Evolutionary conservation across 2,797 vertebrate genomes (phyloP), one percentile per base, ranked within the genome.

Genomic region (Gadopsis marmoratus): DNA sequence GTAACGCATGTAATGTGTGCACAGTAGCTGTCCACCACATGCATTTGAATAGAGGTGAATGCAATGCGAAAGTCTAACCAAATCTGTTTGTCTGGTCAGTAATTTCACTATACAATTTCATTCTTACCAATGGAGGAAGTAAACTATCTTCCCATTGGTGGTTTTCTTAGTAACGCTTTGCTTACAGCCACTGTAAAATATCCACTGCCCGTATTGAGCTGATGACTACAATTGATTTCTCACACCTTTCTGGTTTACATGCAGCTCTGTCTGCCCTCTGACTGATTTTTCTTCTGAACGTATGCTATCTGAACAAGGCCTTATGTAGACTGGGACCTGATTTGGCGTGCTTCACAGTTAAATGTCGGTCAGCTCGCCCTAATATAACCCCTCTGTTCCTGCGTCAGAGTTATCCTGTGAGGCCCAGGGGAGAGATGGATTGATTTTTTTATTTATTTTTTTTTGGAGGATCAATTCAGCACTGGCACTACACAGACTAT

Each of bases 391-490:
- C 64, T 82, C 74, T 82, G 81, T 86, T 84, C 83, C 76, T 89
- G 85, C 79, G 71, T 90, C 86, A 91, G 87, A 91, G 83, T 87
- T 83, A 91, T 81, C 79, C 87, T 91, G 75, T 29, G 72, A 79
- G 69, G 81, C 92, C 93, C 84, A 74, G 76, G 90, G 91, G 91
- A 91, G 82, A 81, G 71, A 85, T 89, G 89, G 41, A 94, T 94
- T 92, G 92, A 94, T 93, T 88, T 26, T 26, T 26, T 26, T 26
- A 26, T 2, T 26, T 26, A 1, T 26, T 1, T 26, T 26, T 26
- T 26, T 91, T 85, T 73, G 64, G 78, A 82, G 75, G 79, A 94
- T 95, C 88, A 76, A 95, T 94, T 74, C 72, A 65, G 83, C 74
- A 47, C 85, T 91, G 87, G 86, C 88, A 84, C 86, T 82, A 67